Evolutionary conservation across 2,888 invertebrate genomes (phyloP), one percentile per base, ranked within the genome.

Genomic region (Epinotia ramella): DNA sequence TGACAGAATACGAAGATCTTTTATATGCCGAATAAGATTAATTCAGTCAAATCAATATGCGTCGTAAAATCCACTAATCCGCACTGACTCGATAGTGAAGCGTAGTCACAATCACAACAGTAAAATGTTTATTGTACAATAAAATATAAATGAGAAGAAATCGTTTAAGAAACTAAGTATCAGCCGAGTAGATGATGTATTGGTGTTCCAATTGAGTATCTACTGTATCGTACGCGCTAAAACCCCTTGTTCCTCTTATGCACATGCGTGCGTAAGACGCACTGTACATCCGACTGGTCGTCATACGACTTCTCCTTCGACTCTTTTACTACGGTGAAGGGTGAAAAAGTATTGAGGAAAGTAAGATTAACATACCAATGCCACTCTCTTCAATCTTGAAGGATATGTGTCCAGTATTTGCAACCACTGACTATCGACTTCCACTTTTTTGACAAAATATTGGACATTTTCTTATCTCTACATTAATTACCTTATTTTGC

Each of bases 81-180:
- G 65, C 77, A 76, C 73, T 78, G 77, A 79, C 77, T 64, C 1
- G 1, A 74, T 78, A 76, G 73, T 77, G 81, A 81, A 81, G 79
- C 79, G 81, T 82, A 78, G 82, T 49, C 49, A 49, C 82, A 84
- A 84, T 85, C 82, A 80, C 83, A 84, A 84, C 83, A 86, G 73
- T 87, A 86, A 89, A 87, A 86, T 87, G 79, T 88, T 90, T 89
- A 89, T 86, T 84, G 86, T 82, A 86, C 83, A 83, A 87, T 90
- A 90, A 90, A 90, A 86, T 84, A 84, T 81, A 79, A 84, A 83
- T 81, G 82, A 84, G 82, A 79, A 79, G 80, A 87, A 88, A 88
- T 86, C 16, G 40, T 20, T 68, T 57, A 16, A 33, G 44, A 44
- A 44, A 40, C 57, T 57, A 18, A 56, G 20, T 40, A n/a, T 12